Conservation (phyloP, 2,113 vertebrate species). For the Megalops atlanticus region DNA sequence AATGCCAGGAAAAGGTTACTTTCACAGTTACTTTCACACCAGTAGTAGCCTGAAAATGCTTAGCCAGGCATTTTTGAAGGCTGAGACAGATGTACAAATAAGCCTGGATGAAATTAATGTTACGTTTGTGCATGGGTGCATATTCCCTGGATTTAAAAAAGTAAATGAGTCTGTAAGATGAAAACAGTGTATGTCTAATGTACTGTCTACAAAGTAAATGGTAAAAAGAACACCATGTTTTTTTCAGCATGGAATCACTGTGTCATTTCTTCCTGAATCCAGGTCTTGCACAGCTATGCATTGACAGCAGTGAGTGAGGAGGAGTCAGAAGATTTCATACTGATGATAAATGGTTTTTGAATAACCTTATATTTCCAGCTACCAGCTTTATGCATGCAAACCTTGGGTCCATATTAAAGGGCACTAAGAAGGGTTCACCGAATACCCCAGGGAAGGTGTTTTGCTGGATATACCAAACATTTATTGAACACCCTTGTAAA, state of each 20-base stretch:
- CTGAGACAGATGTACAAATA: slow-evolving; percentile 44
- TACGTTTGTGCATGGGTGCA: slow-evolving; percentile 15
- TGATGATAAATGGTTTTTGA: not conserved
- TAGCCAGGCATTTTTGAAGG: slow-evolving; percentile 46
- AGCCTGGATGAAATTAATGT: slow-evolving; percentile 33
- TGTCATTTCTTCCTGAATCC: not conserved
- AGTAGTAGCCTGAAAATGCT: slow-evolving; percentile 38
- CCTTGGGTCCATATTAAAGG: not conserved
- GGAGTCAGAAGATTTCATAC: too few relatives aligned
- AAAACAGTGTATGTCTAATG: not conserved
- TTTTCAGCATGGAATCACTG: too few relatives aligned
- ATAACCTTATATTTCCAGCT: not conserved
- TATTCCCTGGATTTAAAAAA: not conserved
- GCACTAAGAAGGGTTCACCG: not conserved
- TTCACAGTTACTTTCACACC: slow-evolving; percentile 46
- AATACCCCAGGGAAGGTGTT: not conserved
- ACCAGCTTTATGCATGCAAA: not conserved
- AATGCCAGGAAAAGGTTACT: slow-evolving; percentile 48
- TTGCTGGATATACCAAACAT: not conserved
- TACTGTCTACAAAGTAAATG: not conserved
- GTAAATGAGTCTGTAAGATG: not conserved
- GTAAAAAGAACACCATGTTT: too few relatives aligned
- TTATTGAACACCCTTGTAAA: too few relatives aligned
- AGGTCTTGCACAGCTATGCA: not conserved
- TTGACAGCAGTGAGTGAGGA: not conserved